Evolutionary conservation across 2,888 invertebrate species (phyloP), one percentile per base, ranked within the genome.

Genomic region (Caenorhabditis macrosperma): DNA sequence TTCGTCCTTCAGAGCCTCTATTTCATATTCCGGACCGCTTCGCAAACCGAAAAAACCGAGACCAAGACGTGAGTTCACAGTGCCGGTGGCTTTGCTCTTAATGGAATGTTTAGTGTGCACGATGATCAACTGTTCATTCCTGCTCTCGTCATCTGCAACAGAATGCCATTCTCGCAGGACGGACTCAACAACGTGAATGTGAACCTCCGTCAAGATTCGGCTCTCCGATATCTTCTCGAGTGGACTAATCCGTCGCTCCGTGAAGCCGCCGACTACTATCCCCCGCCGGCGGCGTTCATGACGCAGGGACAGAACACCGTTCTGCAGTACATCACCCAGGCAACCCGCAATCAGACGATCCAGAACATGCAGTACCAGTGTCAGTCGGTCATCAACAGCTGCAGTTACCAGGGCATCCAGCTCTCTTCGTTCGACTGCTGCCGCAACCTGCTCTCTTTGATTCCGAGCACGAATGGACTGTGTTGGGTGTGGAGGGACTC

Each of bases 1-100:
- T 87, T 85, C 67, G 83, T 86, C 9, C 79, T 85, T 10, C 87
- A 87, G 60, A 80, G 80, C n/a, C 63, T 87, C 28, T 85, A 85
- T 44, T 87, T 82, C 76, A 83, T 87, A 10, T 80, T 82, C 30
- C 79, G 82, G 20, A 85, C 78, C 30, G 81, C 83, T 17, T 80
- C 83, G 12, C 60, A 72, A 22, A 77, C 82, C 12, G 80, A 81
- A 48, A 81, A 85, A 48, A 76, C 78, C 15, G 83, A 85, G 44
- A 68, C 72, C 2, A 84, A 82, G 55, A 78, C 69, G 84, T 83
- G 28, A 64, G 83, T 76, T 30, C 9, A n/a, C 15, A 30, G 15
- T 44, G 10, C 22, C 22, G 28, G 26, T 28, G 28, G 12, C 38
- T 12, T 38, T 7, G 33, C 33, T 33, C 5, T 9, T 15, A 38